Base-by-base conservation (phyloP, 2,888 invertebrate genomes). In the Spicauda simplicius region DNA sequence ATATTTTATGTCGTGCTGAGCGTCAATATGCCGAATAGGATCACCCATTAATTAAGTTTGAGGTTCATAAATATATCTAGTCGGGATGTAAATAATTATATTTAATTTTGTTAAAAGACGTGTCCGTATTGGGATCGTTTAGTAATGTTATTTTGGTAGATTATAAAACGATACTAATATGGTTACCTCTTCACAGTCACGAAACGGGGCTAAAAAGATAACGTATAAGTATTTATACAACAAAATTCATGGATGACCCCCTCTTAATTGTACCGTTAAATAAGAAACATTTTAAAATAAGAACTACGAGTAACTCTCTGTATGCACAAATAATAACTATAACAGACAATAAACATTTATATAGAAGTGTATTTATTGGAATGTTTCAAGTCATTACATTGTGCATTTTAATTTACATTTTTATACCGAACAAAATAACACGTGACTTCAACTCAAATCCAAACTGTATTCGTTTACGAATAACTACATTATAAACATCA, bases 391-490 rank as follows among this genome's bases (percentile, higher is more conserved):
- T 60, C 48, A 55, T 66, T 54, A 59, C 54, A 65, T 59, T 59
- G 59, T 59, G 59, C 65, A 65, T 54, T 59, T 30, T 19, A 25
- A 4, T 25, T 25, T 4, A 2, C 8, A 65, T 58, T 58, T 61
- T 53, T 41, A 30, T 45, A 41, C 12, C 8, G 16, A 48, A 16
- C 16, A 48, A 48, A 48, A 48, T 14, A 52, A 60, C 61, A 61
- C 20, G 25, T 19, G 52, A 37, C 52, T 48, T 48, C 41, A 33
- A 37, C 4, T 20, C 20, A 59, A 65, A 54, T 59, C 52, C 37
- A 78, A 72, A 72, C n/a, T 8, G 25, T 53, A 84, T 85, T 83
- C 82, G 82, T 82, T 84, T 79, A 82, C 82, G 80, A 83, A 83
- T 54, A 54, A 33, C 33, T 48, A 60, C 70, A 68, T 67, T 69